phyloP scores from a whole-genome alignment of 1,140 invertebrate species.

The Neodiprion pinetum region DNA sequence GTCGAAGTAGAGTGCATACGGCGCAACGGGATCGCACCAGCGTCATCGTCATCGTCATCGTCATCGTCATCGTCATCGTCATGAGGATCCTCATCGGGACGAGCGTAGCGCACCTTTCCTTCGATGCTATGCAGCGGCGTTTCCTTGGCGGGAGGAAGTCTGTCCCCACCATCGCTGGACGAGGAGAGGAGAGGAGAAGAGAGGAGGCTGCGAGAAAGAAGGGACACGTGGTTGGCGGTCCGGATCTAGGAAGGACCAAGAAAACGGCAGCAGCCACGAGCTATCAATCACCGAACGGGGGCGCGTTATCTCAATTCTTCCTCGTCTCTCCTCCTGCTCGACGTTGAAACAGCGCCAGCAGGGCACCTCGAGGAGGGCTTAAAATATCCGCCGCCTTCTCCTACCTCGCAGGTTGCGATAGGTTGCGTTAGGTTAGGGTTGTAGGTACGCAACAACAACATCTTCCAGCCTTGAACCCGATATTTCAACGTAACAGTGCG shows the following conservation, averaged over 20 bases:
- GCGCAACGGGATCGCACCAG: not conserved
- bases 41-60: not conserved
- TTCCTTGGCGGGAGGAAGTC: slow-evolving; percentile 13
- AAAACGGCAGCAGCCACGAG: slow-evolving; percentile 26
- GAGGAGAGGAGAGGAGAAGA: not conserved
- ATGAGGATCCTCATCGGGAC: too few species aligned
- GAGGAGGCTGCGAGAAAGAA: not conserved
- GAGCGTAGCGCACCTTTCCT: not conserved
- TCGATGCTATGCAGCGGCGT: not conserved
- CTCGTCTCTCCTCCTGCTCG: slow-evolving; percentile 39
- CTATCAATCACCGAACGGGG: slow-evolving; percentile 43
- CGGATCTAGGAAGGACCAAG: not conserved
- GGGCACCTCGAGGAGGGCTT: slow-evolving; percentile 18
- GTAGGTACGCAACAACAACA: not conserved
- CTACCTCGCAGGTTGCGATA: slow-evolving; percentile 20
- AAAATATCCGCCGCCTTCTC: slow-evolving; percentile 27
- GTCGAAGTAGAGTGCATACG: not conserved
- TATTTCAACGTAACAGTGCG: too few species aligned
- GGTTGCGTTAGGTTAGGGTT: slow-evolving; percentile 4
- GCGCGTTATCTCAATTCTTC: too few species aligned
- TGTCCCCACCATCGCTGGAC: not conserved
- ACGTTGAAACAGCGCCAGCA: slow-evolving; percentile 19
- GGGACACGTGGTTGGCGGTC: not conserved
- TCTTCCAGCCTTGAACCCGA: too few species aligned
- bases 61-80: too few species aligned